Evolutionary conservation across 2,888 invertebrate species (phyloP).

Genomic region (Smittia aterrima): DNA sequence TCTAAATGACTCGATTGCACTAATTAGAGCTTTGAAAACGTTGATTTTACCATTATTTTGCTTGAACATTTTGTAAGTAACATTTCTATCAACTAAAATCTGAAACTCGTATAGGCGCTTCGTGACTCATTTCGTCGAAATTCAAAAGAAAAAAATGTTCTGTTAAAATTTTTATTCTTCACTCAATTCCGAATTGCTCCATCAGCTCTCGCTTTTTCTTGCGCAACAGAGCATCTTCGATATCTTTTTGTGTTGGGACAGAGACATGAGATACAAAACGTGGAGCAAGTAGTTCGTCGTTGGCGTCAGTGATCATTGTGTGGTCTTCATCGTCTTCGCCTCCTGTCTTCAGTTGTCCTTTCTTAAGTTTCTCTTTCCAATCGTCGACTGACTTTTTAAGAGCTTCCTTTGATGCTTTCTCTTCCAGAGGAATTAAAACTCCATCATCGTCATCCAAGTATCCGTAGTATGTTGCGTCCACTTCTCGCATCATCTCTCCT

Average conservation of each 20-base stretch:
- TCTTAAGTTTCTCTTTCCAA: slow-evolving; percentile 67
- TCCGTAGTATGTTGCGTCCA: slow-evolving; percentile 99
- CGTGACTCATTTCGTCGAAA: too few species aligned
- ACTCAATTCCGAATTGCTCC: slow-evolving; percentile 69
- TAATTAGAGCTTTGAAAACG: too few species aligned
- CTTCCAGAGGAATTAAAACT: slow-evolving; percentile 83
- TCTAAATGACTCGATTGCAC: too few species aligned
- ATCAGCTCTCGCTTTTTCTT: slow-evolving; percentile 91
- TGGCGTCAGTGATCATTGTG: slow-evolving; percentile 43
- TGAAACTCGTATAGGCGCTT: too few species aligned
- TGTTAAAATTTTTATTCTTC: background rate
- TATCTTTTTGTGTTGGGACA: slow-evolving; percentile 91
- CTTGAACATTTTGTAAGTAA: too few species aligned
- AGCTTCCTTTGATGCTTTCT: slow-evolving; percentile 73
- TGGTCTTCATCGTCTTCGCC: slow-evolving; percentile 43
- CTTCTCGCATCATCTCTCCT: slow-evolving; percentile 95
- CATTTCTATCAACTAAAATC: too few species aligned
- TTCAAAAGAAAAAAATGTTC: too few species aligned
- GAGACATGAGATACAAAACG: slow-evolving; percentile 81
- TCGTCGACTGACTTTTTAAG: slow-evolving; percentile 61
- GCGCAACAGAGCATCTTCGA: slow-evolving; percentile 85
- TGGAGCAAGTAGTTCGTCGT: slow-evolving; percentile 51
- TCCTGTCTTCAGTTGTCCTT: slow-evolving; percentile 53
- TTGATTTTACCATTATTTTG: too few species aligned
- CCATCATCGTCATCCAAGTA: slow-evolving; percentile 99